Evolutionary conservation across 1,140 invertebrate genomes (phyloP).

Genomic region (Vanessa atalanta): DNA sequence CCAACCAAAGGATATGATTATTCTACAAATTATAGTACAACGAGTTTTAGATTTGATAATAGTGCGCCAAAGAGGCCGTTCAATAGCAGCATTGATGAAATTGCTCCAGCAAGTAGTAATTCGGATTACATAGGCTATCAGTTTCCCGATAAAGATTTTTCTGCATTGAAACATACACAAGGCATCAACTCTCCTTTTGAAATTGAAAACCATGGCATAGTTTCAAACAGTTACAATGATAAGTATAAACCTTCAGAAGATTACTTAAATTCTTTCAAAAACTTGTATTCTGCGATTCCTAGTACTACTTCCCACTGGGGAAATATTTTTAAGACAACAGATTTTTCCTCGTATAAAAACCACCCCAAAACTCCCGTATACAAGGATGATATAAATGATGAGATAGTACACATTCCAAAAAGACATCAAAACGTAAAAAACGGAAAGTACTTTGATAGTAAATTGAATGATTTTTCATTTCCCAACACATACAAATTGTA

Average conservation of each 20-base stretch:
- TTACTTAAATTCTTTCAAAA: constrained; percentile 58
- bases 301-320: constrained; percentile 63
- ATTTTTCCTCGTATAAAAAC: constrained; percentile 52
- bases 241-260: constrained; percentile 53
- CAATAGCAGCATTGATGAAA: constrained; percentile 57
- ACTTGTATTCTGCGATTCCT: constrained; percentile 51
- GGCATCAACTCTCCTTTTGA: constrained; percentile 48
- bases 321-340: constrained; percentile 56
- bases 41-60: constrained; percentile 57
- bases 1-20: constrained; percentile 63
- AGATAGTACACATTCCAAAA: constrained; percentile 67
- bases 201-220: constrained; percentile 39
- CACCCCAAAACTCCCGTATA: constrained; percentile 51
- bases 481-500: constrained; percentile 46
- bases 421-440: constrained; percentile 48
- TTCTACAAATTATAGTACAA: constrained; percentile 60
- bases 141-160: constrained; percentile 52
- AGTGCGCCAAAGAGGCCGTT: constrained; percentile 52
- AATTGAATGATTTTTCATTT: constrained; percentile 48
- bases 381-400: constrained; percentile 48
- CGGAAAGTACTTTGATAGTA: constrained; percentile 47
- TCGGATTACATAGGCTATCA: constrained; percentile 58
- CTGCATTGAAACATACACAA: constrained; percentile 52
- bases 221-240: constrained; percentile 44
- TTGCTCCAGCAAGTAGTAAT: constrained; percentile 65